Percentiles rank a stretch among this genome's conserved stretches.
Evolutionary conservation across 2,797 vertebrate genomes (phyloP).

Genomic region (Peromyscus aztecus): DNA sequence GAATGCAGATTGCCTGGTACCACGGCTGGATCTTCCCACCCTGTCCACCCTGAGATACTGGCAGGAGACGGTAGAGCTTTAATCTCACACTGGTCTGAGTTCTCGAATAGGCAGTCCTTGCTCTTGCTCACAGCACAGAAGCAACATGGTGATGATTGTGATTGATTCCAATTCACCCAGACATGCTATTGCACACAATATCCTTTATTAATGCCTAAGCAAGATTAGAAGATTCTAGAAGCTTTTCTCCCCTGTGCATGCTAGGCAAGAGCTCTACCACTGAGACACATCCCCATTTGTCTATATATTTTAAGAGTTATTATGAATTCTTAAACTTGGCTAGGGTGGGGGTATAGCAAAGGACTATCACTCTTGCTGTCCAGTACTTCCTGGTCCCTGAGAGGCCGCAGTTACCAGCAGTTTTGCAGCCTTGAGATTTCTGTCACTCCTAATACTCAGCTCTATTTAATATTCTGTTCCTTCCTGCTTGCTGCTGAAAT

Average conservation of each 20-base stretch:
- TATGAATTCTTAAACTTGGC: neutral
- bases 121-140: neutral
- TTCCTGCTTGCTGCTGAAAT: slow-evolving; percentile 35
- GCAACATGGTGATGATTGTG: neutral
- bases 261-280: neutral
- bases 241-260: neutral
- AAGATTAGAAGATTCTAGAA: neutral
- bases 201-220: neutral
- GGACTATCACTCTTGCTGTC: neutral
- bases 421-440: slow-evolving; percentile 18
- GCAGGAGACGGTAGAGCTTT: neutral
- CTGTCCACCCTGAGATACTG: neutral
- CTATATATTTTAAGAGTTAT: neutral
- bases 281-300: neutral
- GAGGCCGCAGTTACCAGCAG: neutral
- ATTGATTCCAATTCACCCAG: neutral
- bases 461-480: slow-evolving; percentile 28
- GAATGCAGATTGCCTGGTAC: neutral
- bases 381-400: neutral
- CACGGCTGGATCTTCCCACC: neutral
- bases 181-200: neutral
- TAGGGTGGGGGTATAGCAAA: neutral
- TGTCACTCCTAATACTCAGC: neutral
- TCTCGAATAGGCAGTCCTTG: neutral
- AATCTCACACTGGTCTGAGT: neutral